Evolutionary conservation across 2,888 invertebrate genomes (phyloP).

Genomic region (Hipparchia sbordonii): DNA sequence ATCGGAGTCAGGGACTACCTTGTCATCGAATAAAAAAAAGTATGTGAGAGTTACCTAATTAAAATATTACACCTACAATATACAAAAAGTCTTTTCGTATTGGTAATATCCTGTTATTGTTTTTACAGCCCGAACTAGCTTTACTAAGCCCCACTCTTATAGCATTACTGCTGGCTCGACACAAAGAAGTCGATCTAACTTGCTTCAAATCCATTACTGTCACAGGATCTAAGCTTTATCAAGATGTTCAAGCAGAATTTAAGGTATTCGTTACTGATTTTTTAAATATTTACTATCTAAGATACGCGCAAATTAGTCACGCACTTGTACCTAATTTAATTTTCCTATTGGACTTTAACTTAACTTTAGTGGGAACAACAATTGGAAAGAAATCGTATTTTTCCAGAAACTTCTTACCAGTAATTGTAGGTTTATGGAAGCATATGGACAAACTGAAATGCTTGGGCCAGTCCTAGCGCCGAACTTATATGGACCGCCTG

Average conservation of each 20-base stretch:
- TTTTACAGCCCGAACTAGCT: constrained; percentile 54
- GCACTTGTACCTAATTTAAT: too few relatives aligned
- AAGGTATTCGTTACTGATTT: constrained; percentile 47
- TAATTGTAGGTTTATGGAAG: constrained; percentile 47
- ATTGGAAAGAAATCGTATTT: background rate
- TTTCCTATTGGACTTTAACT: background rate
- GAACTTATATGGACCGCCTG: constrained; percentile 50
- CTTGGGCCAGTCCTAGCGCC: constrained; percentile 52
- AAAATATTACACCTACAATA: too few relatives aligned
- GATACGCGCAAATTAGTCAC: too few relatives aligned
- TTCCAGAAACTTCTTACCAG: constrained; percentile 49
- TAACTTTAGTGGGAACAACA: too few relatives aligned
- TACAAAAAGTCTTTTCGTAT: too few relatives aligned
- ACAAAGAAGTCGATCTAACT: constrained; percentile 58
- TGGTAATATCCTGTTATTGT: background rate
- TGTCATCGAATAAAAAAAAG: too few relatives aligned
- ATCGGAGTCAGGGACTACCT: too few relatives aligned
- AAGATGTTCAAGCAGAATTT: constrained; percentile 47
- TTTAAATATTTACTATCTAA: background rate
- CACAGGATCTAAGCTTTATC: constrained; percentile 53
- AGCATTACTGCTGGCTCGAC: constrained; percentile 47
- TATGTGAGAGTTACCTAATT: too few relatives aligned
- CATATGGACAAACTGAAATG: constrained; percentile 65
- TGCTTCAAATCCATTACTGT: constrained; percentile 53
- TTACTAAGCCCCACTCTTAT: constrained; percentile 49